These are phyloP conservation scores for Nylanderia fulva DNA, from an alignment of 1,140 invertebrate genomes.

Conservation along the genomic window DNA sequence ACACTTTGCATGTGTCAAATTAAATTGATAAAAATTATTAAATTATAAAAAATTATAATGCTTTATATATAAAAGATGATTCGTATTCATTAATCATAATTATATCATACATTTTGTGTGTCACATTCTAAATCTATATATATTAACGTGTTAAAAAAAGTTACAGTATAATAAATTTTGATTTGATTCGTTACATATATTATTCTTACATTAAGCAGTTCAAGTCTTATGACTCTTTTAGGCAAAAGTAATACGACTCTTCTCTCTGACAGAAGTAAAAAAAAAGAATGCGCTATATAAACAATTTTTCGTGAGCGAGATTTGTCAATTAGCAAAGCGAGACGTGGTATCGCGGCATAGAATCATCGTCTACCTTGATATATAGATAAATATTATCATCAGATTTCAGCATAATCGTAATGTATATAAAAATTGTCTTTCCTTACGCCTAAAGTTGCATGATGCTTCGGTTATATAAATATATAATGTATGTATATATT, in stretches of 20 bases:
- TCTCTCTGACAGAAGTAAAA: slow-evolving; percentile 36
- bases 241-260: slow-evolving; percentile 61
- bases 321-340: slow-evolving; percentile 57
- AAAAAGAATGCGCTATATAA: slow-evolving; percentile 67
- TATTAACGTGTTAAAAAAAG: neutral
- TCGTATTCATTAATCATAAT: neutral
- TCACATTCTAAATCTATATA: slow-evolving; percentile 11
- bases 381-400: slow-evolving; percentile 82
- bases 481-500: slow-evolving; percentile 84
- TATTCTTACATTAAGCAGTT: neutral
- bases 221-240: neutral
- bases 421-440: slow-evolving; percentile 86
- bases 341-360: slow-evolving; percentile 35
- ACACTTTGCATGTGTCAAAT: neutral
- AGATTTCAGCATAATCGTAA: slow-evolving; percentile 80
- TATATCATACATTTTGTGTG: neutral
- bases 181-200: neutral
- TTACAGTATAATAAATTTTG: slow-evolving; percentile 6
- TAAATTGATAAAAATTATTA: neutral
- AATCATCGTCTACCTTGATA: slow-evolving; percentile 60
- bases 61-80: neutral
- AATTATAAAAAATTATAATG: neutral
- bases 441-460: slow-evolving; percentile 85
- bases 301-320: slow-evolving; percentile 60
- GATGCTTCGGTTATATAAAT: slow-evolving; percentile 84